Base-by-base conservation (phyloP, 2,113 vertebrate genomes). In the Ailurus styani region DNA sequence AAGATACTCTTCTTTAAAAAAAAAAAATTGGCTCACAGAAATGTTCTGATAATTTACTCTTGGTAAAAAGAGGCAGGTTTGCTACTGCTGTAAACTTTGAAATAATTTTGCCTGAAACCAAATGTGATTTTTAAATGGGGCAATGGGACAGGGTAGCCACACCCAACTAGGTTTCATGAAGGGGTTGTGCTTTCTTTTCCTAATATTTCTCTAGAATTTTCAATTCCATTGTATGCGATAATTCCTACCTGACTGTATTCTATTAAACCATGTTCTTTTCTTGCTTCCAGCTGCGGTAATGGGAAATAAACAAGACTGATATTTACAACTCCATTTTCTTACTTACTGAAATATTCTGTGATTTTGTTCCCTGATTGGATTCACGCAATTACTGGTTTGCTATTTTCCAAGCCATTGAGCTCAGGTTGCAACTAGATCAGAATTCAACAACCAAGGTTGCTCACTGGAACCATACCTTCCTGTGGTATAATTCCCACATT, bases 321-420 rank as follows among this genome's bases (percentile, higher is more conserved):
- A 98, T 97, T 98, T 97, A 98, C 90, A 98, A 96, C 98, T 98
- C 98, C 98, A 88, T 97, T 97, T 98, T 97, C 98, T 98, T 98
- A 98, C 97, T 99, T 98, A 97, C 98, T 98, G 93, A 97, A 98
- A 98, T 97, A 98, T 97, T 98, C 94, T 96, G 97, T 89, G 96
- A 98, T 97, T 99, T 99, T 98, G 95, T 98, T 98, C 98, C 97
- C 0, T 98, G 98, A 98, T 98, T 99, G 97, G 98, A 99, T 98
- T 99, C 98, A 98, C 97, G 97, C 98, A 98, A 98, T 99, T 98
- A 98, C 98, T 97, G 98, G 98, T 97, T 98, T 0, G 55, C 98
- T 98, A 98, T 98, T 98, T 98, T 98, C 98, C 94, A 98, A 98
- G 97, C 98, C 98, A 98, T 98, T 98, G 98, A 98, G 97, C 92